Conservation (phyloP, 2,797 vertebrate species). For the Cheirogaleus major region DNA sequence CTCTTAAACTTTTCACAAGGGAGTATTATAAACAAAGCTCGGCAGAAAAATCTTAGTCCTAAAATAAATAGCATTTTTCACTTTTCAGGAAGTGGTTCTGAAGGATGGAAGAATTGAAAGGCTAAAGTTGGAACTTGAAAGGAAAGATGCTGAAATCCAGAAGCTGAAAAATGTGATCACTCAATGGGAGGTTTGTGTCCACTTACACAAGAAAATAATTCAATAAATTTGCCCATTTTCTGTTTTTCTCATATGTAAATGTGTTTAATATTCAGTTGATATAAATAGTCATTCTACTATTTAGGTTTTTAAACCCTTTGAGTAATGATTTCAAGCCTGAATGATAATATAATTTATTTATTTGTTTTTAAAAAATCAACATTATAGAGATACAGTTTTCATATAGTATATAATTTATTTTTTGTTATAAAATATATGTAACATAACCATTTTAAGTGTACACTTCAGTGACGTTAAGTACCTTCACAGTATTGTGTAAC, state of each 20-base stretch:
- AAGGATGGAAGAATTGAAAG: conserved; percentile 94
- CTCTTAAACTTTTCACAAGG: conserved; percentile 29
- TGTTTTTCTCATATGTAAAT: conserved; percentile 33
- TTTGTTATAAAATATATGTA: background rate
- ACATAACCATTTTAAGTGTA: background rate
- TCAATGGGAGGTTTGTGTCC: conserved; percentile 93
- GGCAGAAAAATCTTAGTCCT: conserved; percentile 1
- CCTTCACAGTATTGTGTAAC: background rate
- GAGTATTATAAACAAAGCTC: conserved; percentile 2
- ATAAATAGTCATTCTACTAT: conserved; percentile 20
- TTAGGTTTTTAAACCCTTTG: conserved; percentile 35
- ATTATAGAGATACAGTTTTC: background rate
- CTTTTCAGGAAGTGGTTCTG: conserved; percentile 78
- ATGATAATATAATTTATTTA: background rate
- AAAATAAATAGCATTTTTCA: conserved; percentile 57
- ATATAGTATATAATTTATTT: background rate
- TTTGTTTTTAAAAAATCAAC: background rate
- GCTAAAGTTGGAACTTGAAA: conserved; percentile 95
- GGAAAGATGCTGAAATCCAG: conserved; percentile 94
- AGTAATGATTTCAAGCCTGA: conserved; percentile 24
- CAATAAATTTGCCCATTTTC: background rate
- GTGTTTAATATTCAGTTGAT: conserved; percentile 25
- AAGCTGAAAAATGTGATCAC: conserved; percentile 91
- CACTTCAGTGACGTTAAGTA: background rate
- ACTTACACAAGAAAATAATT: conserved; percentile 25